Base-by-base conservation (phyloP, 2,113 vertebrate species). In the Probosciger aterrimus region DNA sequence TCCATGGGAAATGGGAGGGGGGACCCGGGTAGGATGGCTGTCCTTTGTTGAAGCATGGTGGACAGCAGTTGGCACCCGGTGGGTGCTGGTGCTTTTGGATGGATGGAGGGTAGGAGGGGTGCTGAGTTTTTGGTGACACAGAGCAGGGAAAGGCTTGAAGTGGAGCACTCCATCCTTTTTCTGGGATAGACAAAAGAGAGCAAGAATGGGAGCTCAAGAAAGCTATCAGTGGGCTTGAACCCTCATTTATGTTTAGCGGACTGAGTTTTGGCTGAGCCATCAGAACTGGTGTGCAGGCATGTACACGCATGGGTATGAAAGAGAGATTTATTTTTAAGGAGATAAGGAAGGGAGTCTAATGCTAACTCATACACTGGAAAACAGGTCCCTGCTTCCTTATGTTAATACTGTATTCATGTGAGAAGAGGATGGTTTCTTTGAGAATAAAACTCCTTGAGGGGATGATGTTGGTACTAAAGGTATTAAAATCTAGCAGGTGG, bases 1-100 rank as follows among this genome's bases (percentile, higher is more conserved):
- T 64, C 16, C 8, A 18, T 35, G 31, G 4, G 35, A 43, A 78
- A n/a, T 8, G 4, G 25, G 18, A 73, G 6, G 6, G 8, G 8
- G 24, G 46, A 9, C 10, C 0, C 2, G 33, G 9, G 1, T 4
- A 47, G 25, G 8, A 52, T 20, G 8, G 25, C 37, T 37, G 41
- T 13, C 27, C 24, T 80, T 77, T 53, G 37, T 25, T 67, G 67
- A 25, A 55, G 23, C 6, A 2, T 28, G 27, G 28, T 15, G 14
- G 43, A 39, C 59, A 37, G 37, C 33, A 41, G 14, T 3, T 3
- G 7, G 52, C n/a, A 47, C 11, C 33, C 27, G 11, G 30, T 19
- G 39, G 16, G 6, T 52, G 41, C 44, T 33, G 25, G 12, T n/a
- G 43, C 28, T 50, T 43, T 86, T 1, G 2, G n/a, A 86, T 11